Evolutionary conservation across 1,140 invertebrate species (phyloP).

Genomic region (Calephelis nemesis): DNA sequence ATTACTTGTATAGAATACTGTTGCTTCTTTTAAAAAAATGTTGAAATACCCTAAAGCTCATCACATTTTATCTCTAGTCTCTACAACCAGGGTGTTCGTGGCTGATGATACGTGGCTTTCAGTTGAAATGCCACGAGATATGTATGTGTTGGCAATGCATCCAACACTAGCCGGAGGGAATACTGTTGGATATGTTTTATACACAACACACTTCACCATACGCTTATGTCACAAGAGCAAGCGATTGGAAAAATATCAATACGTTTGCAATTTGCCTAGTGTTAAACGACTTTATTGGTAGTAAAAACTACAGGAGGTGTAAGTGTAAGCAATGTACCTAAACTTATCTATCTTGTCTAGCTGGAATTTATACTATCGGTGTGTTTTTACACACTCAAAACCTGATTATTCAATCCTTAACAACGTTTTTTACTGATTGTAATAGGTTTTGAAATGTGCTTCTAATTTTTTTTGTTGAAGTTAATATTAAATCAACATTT

Average conservation of each 20-base stretch:
- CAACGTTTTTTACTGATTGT: no score
- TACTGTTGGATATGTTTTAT: slow-evolving; percentile 3
- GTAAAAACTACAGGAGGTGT: no score
- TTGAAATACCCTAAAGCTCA: not conserved
- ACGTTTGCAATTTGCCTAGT: no score
- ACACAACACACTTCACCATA: not conserved
- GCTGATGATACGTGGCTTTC: not conserved
- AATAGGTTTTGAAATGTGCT: no score
- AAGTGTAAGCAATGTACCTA: no score
- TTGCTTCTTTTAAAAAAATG: not conserved
- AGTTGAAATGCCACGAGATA: not conserved
- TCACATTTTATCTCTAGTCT: not conserved
- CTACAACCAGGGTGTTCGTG: not conserved
- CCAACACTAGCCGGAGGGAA: slow-evolving; percentile 13
- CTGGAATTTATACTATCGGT: no score
- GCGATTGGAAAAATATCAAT: not conserved
- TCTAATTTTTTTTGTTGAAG: no score
- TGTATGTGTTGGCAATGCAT: slow-evolving; percentile 6
- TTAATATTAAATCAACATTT: no score
- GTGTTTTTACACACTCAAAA: no score
- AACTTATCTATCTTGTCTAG: no score
- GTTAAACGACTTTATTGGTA: no score
- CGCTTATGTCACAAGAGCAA: not conserved
- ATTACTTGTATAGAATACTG: not conserved
- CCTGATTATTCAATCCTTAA: no score